Conservation (phyloP, 2,113 vertebrate genomes). For the Sebastes fasciatus region DNA sequence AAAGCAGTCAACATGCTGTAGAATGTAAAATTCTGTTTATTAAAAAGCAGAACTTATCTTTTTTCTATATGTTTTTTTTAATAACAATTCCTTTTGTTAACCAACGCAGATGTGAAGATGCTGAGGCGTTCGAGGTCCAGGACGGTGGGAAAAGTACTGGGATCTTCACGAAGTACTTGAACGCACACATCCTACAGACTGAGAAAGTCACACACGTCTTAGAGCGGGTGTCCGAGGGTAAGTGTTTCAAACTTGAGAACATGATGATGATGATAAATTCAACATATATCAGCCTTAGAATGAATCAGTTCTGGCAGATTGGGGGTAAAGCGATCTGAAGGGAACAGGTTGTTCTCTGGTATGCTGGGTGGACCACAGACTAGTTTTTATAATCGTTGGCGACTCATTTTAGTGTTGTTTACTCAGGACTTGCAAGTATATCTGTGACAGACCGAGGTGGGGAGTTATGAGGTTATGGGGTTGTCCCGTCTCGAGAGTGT, state of each 20-base stretch:
- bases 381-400: conserved; percentile 26
- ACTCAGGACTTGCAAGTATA: conserved; percentile 21
- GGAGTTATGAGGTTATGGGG: conserved; percentile 9
- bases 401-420: conserved; percentile 52
- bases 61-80: background rate
- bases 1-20: background rate
- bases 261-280: background rate
- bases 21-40: background rate
- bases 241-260: conserved; percentile 35
- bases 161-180: conserved; percentile 92
- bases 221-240: conserved; percentile 90
- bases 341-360: conserved; percentile 24
- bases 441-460: background rate
- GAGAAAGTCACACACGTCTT: conserved; percentile 90
- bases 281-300: background rate
- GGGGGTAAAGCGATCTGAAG: conserved; percentile 19
- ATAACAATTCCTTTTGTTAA: background rate
- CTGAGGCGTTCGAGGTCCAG: conserved; percentile 90
- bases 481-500: conserved; percentile 13
- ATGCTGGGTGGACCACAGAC: conserved; percentile 17
- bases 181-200: conserved; percentile 86
- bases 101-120: conserved; percentile 88
- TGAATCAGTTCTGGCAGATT: conserved; percentile 8
- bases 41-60: background rate
- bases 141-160: conserved; percentile 89